A percentile compares a stretch with the other conserved stretches of the same genome.
phyloP scores from a whole-genome alignment of 2,797 vertebrate species.

The Centroberyx gerrardi region DNA sequence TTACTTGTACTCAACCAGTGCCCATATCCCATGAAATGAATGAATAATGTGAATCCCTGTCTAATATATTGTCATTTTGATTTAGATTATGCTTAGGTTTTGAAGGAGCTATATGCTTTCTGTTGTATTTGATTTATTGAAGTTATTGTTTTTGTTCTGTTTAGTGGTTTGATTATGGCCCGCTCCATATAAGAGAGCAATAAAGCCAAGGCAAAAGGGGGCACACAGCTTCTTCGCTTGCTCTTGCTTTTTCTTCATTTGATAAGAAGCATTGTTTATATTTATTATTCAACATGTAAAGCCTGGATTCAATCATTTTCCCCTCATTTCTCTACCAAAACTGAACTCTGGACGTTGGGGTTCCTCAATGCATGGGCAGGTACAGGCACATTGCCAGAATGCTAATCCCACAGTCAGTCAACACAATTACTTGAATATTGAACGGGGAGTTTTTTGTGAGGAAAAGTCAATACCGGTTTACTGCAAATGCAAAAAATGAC shows the following conservation, averaged over 20 bases:
- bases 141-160: slow-evolving; percentile 25
- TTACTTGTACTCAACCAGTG: too few species aligned
- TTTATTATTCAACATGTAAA: slow-evolving; percentile 15
- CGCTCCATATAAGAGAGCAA: background rate
- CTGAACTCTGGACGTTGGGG: slow-evolving; percentile 26
- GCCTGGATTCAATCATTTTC: background rate
- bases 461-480: slow-evolving; percentile 40
- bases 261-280: slow-evolving; percentile 18
- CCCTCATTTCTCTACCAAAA: background rate
- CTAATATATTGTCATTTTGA: background rate
- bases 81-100: background rate
- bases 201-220: background rate
- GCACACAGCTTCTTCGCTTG: background rate
- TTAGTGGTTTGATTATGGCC: slow-evolving; percentile 11
- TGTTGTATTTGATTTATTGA: background rate
- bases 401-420: slow-evolving; percentile 36
- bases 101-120: background rate
- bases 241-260: background rate
- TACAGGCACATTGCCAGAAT: slow-evolving; percentile 19
- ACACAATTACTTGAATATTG: slow-evolving; percentile 41
- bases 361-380: slow-evolving; percentile 23
- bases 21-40: too few species aligned
- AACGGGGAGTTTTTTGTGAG: slow-evolving; percentile 31
- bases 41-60: too few species aligned
- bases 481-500: slow-evolving; percentile 32